Base-by-base conservation (phyloP, 2,888 invertebrate species). In the Baronia brevicornis region DNA sequence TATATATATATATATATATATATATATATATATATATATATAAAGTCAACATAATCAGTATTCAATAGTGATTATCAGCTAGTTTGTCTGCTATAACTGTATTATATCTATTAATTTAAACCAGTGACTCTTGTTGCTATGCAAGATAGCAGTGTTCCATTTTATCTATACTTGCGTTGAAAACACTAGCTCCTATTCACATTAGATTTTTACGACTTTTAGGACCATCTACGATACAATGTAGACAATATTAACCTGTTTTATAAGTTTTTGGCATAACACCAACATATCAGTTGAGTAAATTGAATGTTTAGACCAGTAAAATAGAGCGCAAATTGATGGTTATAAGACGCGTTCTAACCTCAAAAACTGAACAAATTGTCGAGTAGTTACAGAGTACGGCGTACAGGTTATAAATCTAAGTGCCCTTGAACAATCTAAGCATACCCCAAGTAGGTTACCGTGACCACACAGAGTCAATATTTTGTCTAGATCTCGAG, bases 111-210 rank as follows among this genome's bases (percentile, higher is more conserved):
- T 53, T 49, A 51, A 60, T 68, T 65, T 71, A 73, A 72, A 71
- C 72, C 73, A 77, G 59, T 46, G 52, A 26, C 30, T 23, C 64
- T 66, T 74, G 78, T 79, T 79, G 71, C 78, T 72, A 78, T 70
- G 79, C 71, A 59, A 73, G 68, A 65, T 63, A 54, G 40, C 44
- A 41, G 24, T 35, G 35, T 42, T 27, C 31, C 39, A 42, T 41
- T 41, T 37, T 32, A 27, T 28, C 36, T 31, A 28, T 28, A 32
- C 31, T 23, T 30, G 22, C 26, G 18, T 21, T 13, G 13, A 7
- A 24, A 22, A 12, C 30, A 21, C 8, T 30, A 21, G 26, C 21
- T 19, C 9, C 14, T 28, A 22, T 26, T 21, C 14, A 33, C 12
- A 21, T 12, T 8, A 11, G 6, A 21, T 8, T 13, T 21, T 9